These are phyloP conservation scores for Sebastes iracundus DNA, from an alignment of 2,797 vertebrate genomes.

Conservation along the genomic window DNA sequence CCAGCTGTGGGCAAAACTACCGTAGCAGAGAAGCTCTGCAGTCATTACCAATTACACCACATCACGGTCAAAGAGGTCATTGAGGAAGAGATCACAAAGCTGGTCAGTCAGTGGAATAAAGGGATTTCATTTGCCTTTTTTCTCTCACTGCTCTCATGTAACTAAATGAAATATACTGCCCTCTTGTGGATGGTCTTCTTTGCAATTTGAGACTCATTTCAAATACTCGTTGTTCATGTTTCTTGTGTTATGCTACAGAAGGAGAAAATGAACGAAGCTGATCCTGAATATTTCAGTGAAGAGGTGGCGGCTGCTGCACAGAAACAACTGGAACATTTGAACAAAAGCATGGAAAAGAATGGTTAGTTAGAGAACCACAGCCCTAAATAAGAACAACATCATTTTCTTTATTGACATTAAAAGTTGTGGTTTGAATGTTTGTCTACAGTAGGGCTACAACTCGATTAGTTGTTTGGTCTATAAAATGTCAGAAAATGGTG, in stretches of 20 bases:
- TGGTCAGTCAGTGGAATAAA: slow-evolving; percentile 87
- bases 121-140: neutral
- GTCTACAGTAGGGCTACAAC: too few species aligned
- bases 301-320: slow-evolving; percentile 69
- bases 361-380: slow-evolving; percentile 68
- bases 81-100: slow-evolving; percentile 82
- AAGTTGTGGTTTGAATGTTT: neutral
- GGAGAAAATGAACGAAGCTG: slow-evolving; percentile 34
- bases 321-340: slow-evolving; percentile 81
- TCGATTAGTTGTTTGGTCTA: too few species aligned
- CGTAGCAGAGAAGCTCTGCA: slow-evolving; percentile 83
- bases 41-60: slow-evolving; percentile 88
- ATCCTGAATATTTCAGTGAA: slow-evolving; percentile 61
- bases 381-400: neutral
- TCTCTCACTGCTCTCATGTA: neutral
- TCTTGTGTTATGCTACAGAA: slow-evolving; percentile 53
- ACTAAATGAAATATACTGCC: neutral
- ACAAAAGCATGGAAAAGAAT: slow-evolving; percentile 84
- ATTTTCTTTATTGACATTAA: neutral
- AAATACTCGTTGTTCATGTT: neutral
- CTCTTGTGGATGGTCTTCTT: slow-evolving; percentile 21
- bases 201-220: neutral
- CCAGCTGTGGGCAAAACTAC: slow-evolving; percentile 92
- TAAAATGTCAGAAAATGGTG: too few species aligned
- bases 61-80: slow-evolving; percentile 83